Percentiles rank a stretch among this genome's conserved stretches.
These are phyloP conservation scores for Thyatira batis DNA, from an alignment of 2,888 invertebrate genomes.

Conservation along the genomic window DNA sequence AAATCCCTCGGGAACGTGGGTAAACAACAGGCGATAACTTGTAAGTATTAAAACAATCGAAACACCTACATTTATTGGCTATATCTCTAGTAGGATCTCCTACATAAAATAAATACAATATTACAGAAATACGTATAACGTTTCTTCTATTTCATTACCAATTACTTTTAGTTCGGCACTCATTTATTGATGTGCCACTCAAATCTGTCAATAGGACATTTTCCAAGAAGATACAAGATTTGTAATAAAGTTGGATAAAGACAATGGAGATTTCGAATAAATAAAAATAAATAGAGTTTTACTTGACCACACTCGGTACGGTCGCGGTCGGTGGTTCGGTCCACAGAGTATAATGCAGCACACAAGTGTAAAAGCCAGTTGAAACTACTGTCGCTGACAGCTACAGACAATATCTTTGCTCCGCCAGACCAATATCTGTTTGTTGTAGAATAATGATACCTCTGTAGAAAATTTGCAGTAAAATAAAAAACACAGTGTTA, in stretches of 20 bases:
- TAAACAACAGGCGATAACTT: no score
- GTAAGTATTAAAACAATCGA: no score
- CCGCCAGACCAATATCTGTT: slow-evolving; percentile 68
- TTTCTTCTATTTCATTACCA: neutral
- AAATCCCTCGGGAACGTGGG: no score
- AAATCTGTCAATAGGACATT: neutral
- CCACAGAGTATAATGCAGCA: slow-evolving; percentile 46
- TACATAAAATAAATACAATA: no score
- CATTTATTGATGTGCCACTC: neutral
- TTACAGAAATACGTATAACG: no score
- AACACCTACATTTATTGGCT: no score
- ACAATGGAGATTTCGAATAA: slow-evolving; percentile 8
- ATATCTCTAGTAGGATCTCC: no score
- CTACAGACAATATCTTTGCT: slow-evolving; percentile 75
- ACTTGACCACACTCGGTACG: slow-evolving; percentile 37
- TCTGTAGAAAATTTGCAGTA: slow-evolving; percentile 42
- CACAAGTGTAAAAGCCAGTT: slow-evolving; percentile 67
- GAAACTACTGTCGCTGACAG: slow-evolving; percentile 67
- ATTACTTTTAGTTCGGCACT: neutral
- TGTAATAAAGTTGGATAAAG: neutral
- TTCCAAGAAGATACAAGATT: neutral
- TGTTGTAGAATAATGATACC: slow-evolving; percentile 62
- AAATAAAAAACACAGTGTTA: slow-evolving; percentile 14
- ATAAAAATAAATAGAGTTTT: slow-evolving; percentile 34
- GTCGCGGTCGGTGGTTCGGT: slow-evolving; percentile 34